phyloP scores from a whole-genome alignment of 2,888 invertebrate genomes.

The Andrena haemorrhoa region DNA sequence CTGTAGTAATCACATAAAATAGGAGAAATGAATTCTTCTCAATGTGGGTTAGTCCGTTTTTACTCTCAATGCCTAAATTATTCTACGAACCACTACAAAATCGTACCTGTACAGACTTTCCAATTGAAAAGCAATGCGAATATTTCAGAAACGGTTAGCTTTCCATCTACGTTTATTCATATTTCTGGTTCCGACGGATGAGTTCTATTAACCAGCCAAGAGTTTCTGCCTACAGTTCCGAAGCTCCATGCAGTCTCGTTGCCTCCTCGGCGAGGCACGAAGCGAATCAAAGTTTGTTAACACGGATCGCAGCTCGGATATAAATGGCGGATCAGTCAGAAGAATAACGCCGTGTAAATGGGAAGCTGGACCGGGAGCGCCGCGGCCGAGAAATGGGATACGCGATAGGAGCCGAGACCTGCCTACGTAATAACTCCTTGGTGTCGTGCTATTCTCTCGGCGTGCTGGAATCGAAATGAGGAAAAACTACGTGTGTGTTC shows the following conservation, averaged over 20 bases:
- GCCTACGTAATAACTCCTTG: slow-evolving; percentile 46
- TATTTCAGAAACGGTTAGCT: too few relatives aligned
- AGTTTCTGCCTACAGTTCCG: too few relatives aligned
- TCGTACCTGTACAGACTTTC: too few relatives aligned
- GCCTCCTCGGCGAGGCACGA: not conserved
- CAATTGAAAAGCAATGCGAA: too few relatives aligned
- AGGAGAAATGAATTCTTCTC: too few relatives aligned
- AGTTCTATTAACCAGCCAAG: too few relatives aligned
- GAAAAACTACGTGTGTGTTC: slow-evolving; percentile 29
- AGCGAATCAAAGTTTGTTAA: slow-evolving; percentile 29
- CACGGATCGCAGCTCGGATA: slow-evolving; percentile 9
- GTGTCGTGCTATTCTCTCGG: slow-evolving; percentile 22
- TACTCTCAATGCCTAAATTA: too few relatives aligned
- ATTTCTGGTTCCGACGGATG: too few relatives aligned
- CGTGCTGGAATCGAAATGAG: slow-evolving; percentile 43
- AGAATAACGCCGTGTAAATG: slow-evolving; percentile 38
- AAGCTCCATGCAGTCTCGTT: not conserved
- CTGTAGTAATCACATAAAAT: too few relatives aligned
- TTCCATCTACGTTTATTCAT: too few relatives aligned
- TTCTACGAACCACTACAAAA: too few relatives aligned
- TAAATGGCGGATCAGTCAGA: slow-evolving; percentile 34
- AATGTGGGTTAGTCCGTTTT: too few relatives aligned
- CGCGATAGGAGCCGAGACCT: slow-evolving; percentile 36
- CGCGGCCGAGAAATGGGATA: slow-evolving; percentile 47
- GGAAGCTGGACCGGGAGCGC: slow-evolving; percentile 18